Evolutionary conservation across 2,888 invertebrate genomes (phyloP), one percentile per base, ranked within the genome.

Genomic region (Mythimna loreyi): DNA sequence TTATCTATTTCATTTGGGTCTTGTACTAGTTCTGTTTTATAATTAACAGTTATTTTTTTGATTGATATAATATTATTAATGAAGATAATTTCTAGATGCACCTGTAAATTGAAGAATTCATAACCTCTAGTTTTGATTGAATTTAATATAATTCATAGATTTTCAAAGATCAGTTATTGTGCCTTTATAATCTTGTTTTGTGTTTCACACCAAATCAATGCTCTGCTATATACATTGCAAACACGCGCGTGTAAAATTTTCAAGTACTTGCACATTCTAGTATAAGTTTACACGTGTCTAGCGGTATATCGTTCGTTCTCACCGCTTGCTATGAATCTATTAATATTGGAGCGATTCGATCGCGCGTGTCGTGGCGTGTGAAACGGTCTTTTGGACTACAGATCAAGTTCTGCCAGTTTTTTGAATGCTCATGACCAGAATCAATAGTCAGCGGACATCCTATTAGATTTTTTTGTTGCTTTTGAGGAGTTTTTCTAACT

Each of bases 1-100:
- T 75, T 63, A 59, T 75, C 59, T 67, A 60, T 75, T 61, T 63
- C 50, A 67, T 75, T 75, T 74, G 53, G 61, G 47, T 59, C 74
- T 73, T 59, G 57, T 64, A 65, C 60, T 79, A 49, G 47, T 65
- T 73, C 43, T 43, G 9, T 59, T 59, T 47, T 43, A 19, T 43
- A 57, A 53, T 60, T 33, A 67, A 40, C 53, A 59, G 45, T 58
- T 53, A 23, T 56, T 45, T 56, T n/a, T 53, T 49, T 45, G 3
- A 45, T 60, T 58, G 28, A 56, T 67, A 45, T 47, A 11, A 30
- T 52, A 21, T 56, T 43, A 57, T 9, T 52, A 30, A 21, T 7
- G 11, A 40, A 40, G 16, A 6, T 40, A 40, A 40, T 40, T 0
- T 16, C 40, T 16, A 40, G 16, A 40, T 40, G 40, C 40, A 19